A percentile compares a stretch with the other conserved stretches of the same genome.
These are phyloP conservation scores for Dreissena rostriformis DNA, from an alignment of 1,140 invertebrate species.

Conservation along the genomic window DNA sequence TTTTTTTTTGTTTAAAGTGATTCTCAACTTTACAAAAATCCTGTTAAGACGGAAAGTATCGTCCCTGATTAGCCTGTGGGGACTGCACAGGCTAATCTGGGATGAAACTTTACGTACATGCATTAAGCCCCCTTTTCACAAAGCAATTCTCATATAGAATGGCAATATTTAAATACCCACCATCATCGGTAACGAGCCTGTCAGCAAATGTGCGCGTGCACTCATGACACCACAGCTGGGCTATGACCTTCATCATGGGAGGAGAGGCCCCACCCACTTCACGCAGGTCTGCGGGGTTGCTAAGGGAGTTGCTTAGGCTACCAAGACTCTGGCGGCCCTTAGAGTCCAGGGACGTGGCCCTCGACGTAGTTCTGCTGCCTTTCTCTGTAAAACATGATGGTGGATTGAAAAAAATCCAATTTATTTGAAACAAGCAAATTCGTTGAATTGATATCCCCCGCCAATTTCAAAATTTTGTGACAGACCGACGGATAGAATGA, in stretches of 20 bases:
- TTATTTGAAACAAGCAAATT: no score
- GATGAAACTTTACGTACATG: no score
- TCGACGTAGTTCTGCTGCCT: constrained; percentile 45
- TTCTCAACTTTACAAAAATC: no score
- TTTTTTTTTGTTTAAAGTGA: no score
- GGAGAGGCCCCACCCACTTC: constrained; percentile 61
- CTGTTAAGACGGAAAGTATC: no score
- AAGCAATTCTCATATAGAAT: no score
- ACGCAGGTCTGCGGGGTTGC: constrained; percentile 11
- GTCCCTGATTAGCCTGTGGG: no score
- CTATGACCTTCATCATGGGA: constrained; percentile 79
- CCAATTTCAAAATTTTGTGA: no score
- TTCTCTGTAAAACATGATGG: constrained; percentile 42
- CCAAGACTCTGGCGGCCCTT: constrained; percentile 23
- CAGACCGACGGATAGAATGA: no score
- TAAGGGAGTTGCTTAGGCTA: not conserved
- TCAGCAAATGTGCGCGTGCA: constrained; percentile 78
- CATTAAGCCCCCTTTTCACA: no score
- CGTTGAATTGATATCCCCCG: no score
- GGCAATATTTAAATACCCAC: constrained; percentile 63
- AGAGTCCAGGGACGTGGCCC: constrained; percentile 65
- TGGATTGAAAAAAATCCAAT: not conserved
- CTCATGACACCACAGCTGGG: constrained; percentile 80
- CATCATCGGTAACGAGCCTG: constrained; percentile 75
- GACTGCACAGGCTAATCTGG: no score